These are phyloP conservation scores for Masnerella sp. DNA, from an alignment of 2,888 invertebrate species.

Conservation along the genomic window DNA sequence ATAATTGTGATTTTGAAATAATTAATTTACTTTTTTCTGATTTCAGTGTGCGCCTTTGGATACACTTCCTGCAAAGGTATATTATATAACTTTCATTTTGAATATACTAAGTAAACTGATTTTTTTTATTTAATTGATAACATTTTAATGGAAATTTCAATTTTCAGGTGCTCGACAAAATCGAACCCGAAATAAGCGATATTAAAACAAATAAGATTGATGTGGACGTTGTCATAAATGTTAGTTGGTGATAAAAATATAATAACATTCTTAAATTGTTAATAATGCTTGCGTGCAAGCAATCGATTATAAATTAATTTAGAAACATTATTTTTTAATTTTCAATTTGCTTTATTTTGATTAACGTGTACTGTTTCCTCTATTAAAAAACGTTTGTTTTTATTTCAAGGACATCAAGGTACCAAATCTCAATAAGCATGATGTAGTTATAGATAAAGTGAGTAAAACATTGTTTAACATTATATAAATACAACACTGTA, in stretches of 20 bases:
- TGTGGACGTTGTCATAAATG: neutral
- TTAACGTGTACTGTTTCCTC: neutral
- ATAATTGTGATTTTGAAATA: neutral
- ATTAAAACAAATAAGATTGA: neutral
- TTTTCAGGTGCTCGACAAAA: neutral
- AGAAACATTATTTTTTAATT: neutral
- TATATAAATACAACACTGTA: neutral
- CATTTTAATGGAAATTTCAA: neutral
- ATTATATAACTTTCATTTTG: neutral
- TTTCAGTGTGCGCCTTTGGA: neutral
- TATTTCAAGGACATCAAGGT: neutral
- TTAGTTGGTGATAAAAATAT: no score
- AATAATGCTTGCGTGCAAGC: no score
- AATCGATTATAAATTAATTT: no score
- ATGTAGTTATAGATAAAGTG: neutral
- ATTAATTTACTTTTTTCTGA: neutral
- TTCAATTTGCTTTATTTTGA: neutral
- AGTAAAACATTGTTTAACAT: neutral
- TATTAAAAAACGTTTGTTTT: neutral
- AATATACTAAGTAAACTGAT: neutral
- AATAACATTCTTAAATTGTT: no score
- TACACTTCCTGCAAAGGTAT: neutral
- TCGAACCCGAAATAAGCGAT: no score
- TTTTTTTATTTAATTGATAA: neutral
- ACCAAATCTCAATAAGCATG: neutral